These are phyloP conservation scores for Lateolabrax maculatus DNA, from an alignment of 2,797 vertebrate species.

Conservation along the genomic window DNA sequence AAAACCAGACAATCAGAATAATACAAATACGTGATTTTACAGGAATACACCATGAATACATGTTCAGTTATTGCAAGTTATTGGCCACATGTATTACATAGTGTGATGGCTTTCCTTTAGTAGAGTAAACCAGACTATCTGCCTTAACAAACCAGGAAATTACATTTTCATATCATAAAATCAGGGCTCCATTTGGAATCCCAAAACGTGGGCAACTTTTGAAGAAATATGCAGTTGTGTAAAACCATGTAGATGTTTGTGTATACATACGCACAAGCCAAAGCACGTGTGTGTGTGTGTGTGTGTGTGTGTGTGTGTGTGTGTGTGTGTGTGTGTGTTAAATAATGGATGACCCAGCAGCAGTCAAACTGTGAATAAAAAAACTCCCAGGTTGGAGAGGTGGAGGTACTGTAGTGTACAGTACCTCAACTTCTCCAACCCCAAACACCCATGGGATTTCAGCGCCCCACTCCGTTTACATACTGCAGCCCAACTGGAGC, in stretches of 20 bases:
- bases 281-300: background rate
- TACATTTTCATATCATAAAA: constrained; percentile 17
- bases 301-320: constrained; percentile 5
- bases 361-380: constrained; percentile 45
- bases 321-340: constrained; percentile 45
- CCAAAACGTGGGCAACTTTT: constrained; percentile 4
- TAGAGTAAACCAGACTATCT: constrained; percentile 1
- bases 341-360: constrained; percentile 69
- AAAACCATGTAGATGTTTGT: background rate
- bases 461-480: background rate
- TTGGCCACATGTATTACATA: background rate
- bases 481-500: background rate
- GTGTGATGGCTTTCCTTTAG: background rate
- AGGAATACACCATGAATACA: background rate
- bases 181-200: constrained; percentile 10
- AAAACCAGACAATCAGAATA: constrained; percentile 6
- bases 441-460: constrained; percentile 32
- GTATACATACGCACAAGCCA: background rate
- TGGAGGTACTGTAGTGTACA: too few relatives aligned
- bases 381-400: constrained; percentile 36
- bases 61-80: background rate
- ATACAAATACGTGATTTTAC: background rate
- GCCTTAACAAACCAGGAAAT: constrained; percentile 31
- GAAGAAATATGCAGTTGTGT: constrained; percentile 14
- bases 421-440: constrained; percentile 22